phyloP scores from a whole-genome alignment of 2,888 invertebrate genomes.

The Mallateleia sp. region DNA sequence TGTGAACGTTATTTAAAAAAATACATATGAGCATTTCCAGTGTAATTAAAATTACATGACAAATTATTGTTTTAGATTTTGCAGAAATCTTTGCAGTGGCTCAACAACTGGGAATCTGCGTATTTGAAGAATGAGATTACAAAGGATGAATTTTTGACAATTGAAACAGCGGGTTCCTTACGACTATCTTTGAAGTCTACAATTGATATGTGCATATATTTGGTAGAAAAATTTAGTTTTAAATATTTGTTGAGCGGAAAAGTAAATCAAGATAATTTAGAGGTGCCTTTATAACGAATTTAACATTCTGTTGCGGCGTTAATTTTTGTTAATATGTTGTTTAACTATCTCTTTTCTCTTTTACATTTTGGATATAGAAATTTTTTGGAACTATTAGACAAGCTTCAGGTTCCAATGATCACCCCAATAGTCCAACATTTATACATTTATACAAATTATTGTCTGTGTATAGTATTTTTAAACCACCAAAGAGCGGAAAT shows the following conservation, averaged over 20 bases:
- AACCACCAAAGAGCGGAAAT: constrained; percentile 72
- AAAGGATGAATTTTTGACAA: constrained; percentile 44
- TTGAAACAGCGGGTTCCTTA: constrained; percentile 39
- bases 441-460: constrained; percentile 76
- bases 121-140: background rate
- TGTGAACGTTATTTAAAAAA: no score
- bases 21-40: no score
- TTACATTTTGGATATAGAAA: no score
- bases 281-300: background rate
- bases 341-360: no score
- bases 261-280: constrained; percentile 9
- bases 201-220: constrained; percentile 62
- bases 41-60: background rate
- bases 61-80: constrained; percentile 20
- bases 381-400: constrained; percentile 74
- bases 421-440: constrained; percentile 69
- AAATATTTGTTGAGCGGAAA: constrained; percentile 8
- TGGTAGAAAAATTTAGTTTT: constrained; percentile 35
- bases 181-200: constrained; percentile 49
- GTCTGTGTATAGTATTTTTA: constrained; percentile 57
- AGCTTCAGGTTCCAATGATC: constrained; percentile 69
- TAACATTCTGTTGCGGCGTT: no score
- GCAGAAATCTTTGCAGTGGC: constrained; percentile 13
- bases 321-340: no score
- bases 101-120: constrained; percentile 25